Conservation (phyloP, 1,140 invertebrate genomes). For the Chrysomallon squamiferum region DNA sequence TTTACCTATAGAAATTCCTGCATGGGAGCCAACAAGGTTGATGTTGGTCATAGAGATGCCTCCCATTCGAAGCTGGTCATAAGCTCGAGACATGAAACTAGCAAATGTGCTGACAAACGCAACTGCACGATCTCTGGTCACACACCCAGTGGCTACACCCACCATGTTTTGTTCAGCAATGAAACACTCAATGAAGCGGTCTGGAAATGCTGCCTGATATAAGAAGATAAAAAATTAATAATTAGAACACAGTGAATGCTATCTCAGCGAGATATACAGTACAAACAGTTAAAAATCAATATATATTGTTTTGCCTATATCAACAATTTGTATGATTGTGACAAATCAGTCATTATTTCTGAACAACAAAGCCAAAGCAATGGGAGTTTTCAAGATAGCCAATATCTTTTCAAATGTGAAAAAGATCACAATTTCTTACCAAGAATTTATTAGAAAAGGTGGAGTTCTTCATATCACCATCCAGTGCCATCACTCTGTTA, state of each 20-base stretch:
- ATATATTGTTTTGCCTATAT: too few relatives aligned
- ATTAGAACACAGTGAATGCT: too few relatives aligned
- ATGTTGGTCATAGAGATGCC: constrained; percentile 98
- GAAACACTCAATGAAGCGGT: constrained; percentile 95
- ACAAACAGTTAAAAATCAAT: not conserved
- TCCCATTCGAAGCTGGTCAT: constrained; percentile 97
- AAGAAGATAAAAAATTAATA: not conserved
- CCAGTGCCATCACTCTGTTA: constrained; percentile 85
- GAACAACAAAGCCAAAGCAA: too few relatives aligned
- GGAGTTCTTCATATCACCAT: constrained; percentile 98
- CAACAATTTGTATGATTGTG: too few relatives aligned
- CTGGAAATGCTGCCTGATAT: constrained; percentile 64
- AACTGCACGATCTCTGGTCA: constrained; percentile 86
- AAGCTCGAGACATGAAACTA: constrained; percentile 94
- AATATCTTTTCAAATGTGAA: too few relatives aligned
- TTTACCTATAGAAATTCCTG: constrained; percentile 84
- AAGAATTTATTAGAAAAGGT: constrained; percentile 95
- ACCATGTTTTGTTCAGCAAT: constrained; percentile 99
- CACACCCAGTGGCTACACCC: constrained; percentile 90
- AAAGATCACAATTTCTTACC: constrained; percentile 61
- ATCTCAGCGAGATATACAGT: not conserved
- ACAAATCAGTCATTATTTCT: too few relatives aligned
- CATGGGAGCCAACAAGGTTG: constrained; percentile 94
- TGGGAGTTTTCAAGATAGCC: too few relatives aligned
- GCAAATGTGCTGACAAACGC: constrained; percentile 97